Evolutionary conservation across 2,888 invertebrate species (phyloP), one percentile per base, ranked within the genome.

Genomic region (Chloroclysta siterata): DNA sequence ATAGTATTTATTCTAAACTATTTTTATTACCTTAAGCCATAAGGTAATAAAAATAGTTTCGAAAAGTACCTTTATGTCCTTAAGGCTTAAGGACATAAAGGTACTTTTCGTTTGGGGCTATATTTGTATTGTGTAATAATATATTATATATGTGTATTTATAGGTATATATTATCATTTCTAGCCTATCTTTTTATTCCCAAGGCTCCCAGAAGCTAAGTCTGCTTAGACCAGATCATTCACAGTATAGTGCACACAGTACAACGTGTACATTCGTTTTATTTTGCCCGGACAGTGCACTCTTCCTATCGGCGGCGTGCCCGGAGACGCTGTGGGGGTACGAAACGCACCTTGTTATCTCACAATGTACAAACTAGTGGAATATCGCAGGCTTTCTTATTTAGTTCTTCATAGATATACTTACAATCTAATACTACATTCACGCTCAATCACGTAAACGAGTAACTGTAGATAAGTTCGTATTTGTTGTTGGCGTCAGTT

Each of bases 241-340:
- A 6, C 6, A 42, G 36, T 53, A 39, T 41, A 11, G 8, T 47
- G 10, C 22, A 36, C 36, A 48, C 7, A 56, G 28, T 41, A 36
- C 22, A 17, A 17, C 17, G 48, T 54, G 11, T 17, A 67, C 64
- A 65, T 74, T 65, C 68, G 66, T 75, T 76, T 74, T 80, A 69
- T 80, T 83, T 78, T 83, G 72, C 68, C 75, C 73, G 80, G 72
- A 77, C 79, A 88, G 87, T 77, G 84, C 82, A 62, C 85, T 87
- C 73, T 88, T 87, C 79, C 78, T 86, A 61, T 79, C 88, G 61
- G 82, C 86, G 82, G 82, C 86, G 82, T 88, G 87, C 77, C 85
- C 87, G 79, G 87, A 87, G 61, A 77, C 83, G 66, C 74, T 82
- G 64, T 86, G 85, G 85, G 87, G 88, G 87, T 88, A 73, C 72